Conservation (phyloP, 2,797 vertebrate species). For the Decapterus maruadsi region DNA sequence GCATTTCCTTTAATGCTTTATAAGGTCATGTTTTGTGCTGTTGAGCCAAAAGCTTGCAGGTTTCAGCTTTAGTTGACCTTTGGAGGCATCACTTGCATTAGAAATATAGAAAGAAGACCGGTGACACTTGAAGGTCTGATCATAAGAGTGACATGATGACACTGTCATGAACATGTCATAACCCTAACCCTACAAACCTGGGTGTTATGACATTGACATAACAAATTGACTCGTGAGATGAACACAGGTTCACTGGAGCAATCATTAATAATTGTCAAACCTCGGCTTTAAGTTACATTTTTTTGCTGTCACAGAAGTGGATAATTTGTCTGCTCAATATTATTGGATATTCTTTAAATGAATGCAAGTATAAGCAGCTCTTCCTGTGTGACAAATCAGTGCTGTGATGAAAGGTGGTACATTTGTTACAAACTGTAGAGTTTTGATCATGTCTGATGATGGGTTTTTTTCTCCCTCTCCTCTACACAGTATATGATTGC, state of each 20-base stretch:
- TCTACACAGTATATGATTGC: conserved; percentile 63
- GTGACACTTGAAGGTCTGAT: too few species aligned
- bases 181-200: too few species aligned
- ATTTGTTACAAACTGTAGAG: background rate
- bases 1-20: background rate
- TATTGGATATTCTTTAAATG: background rate
- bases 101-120: too few species aligned
- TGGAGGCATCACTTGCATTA: background rate
- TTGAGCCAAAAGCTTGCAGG: background rate
- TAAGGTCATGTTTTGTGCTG: background rate
- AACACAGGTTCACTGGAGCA: background rate
- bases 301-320: too few species aligned
- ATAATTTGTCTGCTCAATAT: background rate
- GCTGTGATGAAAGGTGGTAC: background rate
- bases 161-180: too few species aligned
- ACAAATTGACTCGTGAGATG: background rate
- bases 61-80: background rate
- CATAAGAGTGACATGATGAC: too few species aligned
- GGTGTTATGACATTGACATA: too few species aligned
- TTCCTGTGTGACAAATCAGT: background rate
- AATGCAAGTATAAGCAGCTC: background rate
- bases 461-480: background rate
- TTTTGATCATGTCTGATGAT: background rate
- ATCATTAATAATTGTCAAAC: background rate
- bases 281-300: too few species aligned